Percentiles rank a stretch among this genome's conserved stretches.
phyloP scores from a whole-genome alignment of 2,888 invertebrate species.

The Belgica antarctica region DNA sequence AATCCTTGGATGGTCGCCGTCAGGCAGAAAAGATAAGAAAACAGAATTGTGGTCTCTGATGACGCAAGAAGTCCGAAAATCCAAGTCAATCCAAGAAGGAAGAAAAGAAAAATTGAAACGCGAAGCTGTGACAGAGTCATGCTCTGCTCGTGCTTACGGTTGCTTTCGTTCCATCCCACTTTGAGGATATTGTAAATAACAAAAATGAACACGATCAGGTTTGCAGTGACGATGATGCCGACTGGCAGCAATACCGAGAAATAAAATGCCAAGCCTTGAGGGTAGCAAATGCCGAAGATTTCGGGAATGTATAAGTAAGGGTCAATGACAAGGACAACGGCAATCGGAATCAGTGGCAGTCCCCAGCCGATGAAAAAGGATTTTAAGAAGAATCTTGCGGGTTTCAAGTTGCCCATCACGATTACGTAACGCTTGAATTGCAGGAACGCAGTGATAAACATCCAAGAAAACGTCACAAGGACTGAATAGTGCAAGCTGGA shows the following conservation, averaged over 20 bases:
- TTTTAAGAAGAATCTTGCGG: conserved; percentile 63
- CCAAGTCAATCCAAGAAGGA: conserved; percentile 63
- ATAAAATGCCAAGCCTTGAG: conserved; percentile 57
- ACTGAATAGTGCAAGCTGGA: conserved; percentile 66
- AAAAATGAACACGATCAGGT: conserved; percentile 58
- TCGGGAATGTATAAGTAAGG: conserved; percentile 56
- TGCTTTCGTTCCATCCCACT: conserved; percentile 56
- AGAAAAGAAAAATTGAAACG: conserved; percentile 61
- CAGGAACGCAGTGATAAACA: conserved; percentile 66
- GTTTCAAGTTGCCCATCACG: conserved; percentile 61
- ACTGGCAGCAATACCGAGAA: conserved; percentile 59
- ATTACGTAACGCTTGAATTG: conserved; percentile 69
- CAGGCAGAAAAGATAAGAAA: conserved; percentile 64
- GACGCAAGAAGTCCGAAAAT: conserved; percentile 62
- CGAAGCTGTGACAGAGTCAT: conserved; percentile 58
- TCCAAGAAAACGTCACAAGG: conserved; percentile 68
- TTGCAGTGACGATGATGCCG: conserved; percentile 57
- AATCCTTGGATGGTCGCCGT: conserved; percentile 64
- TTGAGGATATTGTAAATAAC: conserved; percentile 58
- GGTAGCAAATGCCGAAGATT: conserved; percentile 58
- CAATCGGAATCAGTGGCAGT: conserved; percentile 59
- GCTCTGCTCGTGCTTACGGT: conserved; percentile 50
- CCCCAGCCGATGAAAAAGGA: conserved; percentile 65
- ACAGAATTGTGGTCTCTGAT: conserved; percentile 53
- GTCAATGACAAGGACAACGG: conserved; percentile 56